Evolutionary conservation across 2,797 vertebrate species (phyloP), one percentile per base, ranked within the genome.

Genomic region (Hoplostethus atlanticus): DNA sequence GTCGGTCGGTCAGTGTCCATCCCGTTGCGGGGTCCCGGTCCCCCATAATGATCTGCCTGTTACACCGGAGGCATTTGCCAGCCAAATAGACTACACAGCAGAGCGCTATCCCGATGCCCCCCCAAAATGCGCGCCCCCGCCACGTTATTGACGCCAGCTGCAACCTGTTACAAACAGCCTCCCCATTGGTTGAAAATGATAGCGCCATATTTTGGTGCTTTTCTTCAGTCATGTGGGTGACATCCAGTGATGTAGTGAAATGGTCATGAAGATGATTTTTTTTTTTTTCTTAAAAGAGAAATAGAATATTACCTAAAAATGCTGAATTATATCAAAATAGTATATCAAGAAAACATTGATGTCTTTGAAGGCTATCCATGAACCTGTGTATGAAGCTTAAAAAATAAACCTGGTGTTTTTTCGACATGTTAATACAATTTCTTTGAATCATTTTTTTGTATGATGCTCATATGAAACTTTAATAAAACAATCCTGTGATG

Each of bases 141-240:
- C 84, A 79, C 79, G 71, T 67, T 13, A 34, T 75, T 94, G 92
- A 95, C 94, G 94, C 80, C 84, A 71, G 73, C 56, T 59, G 77
- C 86, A 81, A 91, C 81, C 88, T 80, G 88, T 83, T 84, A 85
- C 79, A 84, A 80, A 52, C 55, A 6, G 52, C 3, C 56, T 8
- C 47, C 40, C 48, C 61, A 95, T 95, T 96, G 94, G 95, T 70
- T 88, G 76, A 57, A 52, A 79, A 68, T 8, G 89, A 93, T 95
- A 93, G 91, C 92, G 93, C 94, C 94, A 96, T 92, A 89, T 94
- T 92, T 89, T 86, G 85, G 84, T 87, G 77, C 81, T 62, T 78
- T 74, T 79, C 34, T 56, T 58, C 81, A 50, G 81, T 46, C 80
- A 81, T 83, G 72, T 76, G 82, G 71, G 56, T 87, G 70, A 53